Base-by-base conservation (phyloP, 37 sponge, comb jelly and placozoan species). In the Cliona cf. orientalis region DNA sequence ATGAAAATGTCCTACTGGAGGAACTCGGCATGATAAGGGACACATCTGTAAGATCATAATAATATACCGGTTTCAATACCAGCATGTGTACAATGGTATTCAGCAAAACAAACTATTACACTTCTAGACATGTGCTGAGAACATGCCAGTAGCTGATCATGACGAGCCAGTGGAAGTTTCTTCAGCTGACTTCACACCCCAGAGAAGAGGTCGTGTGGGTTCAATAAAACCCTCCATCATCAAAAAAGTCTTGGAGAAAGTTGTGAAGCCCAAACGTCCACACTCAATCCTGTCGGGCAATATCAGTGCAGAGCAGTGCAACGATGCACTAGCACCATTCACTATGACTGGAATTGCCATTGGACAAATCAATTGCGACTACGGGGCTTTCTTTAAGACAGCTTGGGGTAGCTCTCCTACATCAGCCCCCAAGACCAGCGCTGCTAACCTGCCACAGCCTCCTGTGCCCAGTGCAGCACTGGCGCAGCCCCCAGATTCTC, bases 341-440 rank as follows among this genome's bases (percentile, higher is more conserved):
- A 55, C 36, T 6, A 63, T 90, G 0, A 19, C 71, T 5, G 89
- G 84, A 5, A 44, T 65, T 9, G 32, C 31, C 5, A 5, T 74
- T 5, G 59, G 36, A 25, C 71, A 56, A 9, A 69, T 74, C 32
- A 64, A 64, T 34, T 36, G 69, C 38, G 84, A 84, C 32, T 84
- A 84, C 40, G 84, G 75, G 56, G 84, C 84, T 64, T 81, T 81
- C 64, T 75, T 84, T 25, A n/a, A n/a, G n/a, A 84, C 69, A 67
- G 84, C 84, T 1, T 84, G 84, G 84, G 84, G 43, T 40, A n/a
- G n/a, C n/a, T n/a, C n/a, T n/a, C n/a, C n/a, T n/a, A n/a, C n/a
- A n/a, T n/a, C n/a, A n/a, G n/a, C n/a, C n/a, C n/a, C n/a, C n/a
- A n/a, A n/a, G n/a, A n/a, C n/a, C n/a, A n/a, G n/a, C n/a, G n/a